phyloP scores from a whole-genome alignment of 2,888 invertebrate species.

The Ganaspis brasiliensis region DNA sequence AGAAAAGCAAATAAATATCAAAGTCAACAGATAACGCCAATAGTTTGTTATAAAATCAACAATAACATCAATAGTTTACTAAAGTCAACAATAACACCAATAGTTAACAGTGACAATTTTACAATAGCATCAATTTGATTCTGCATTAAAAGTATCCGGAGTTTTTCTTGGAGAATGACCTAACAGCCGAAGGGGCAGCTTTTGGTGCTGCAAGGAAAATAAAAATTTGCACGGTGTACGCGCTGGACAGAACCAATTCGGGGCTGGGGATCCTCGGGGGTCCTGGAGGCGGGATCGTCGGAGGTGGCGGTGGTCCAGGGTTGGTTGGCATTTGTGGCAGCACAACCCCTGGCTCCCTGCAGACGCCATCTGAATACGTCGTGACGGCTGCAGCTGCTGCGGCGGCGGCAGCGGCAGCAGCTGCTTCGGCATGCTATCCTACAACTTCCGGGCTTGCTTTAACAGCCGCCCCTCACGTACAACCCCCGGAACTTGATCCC shows the following conservation, averaged over 20 bases:
- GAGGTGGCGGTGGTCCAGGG: slow-evolving; percentile 68
- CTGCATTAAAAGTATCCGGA: not conserved
- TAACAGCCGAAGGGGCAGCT: slow-evolving; percentile 78
- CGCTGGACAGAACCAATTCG: slow-evolving; percentile 78
- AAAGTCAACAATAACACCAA: not conserved
- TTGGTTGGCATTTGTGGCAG: slow-evolving; percentile 76
- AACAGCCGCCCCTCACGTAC: slow-evolving; percentile 69
- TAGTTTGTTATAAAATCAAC: no score
- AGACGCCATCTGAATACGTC: slow-evolving; percentile 73
- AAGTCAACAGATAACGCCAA: no score
- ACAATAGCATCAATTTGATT: not conserved
- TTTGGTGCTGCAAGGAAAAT: slow-evolving; percentile 69
- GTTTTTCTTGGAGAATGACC: slow-evolving; percentile 68
- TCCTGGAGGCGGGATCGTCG: slow-evolving; percentile 66
- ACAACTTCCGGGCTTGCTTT: slow-evolving; percentile 79
- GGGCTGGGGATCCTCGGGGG: slow-evolving; percentile 79
- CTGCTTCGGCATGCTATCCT: slow-evolving; percentile 68
- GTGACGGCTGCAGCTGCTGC: slow-evolving; percentile 62
- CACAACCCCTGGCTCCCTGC: slow-evolving; percentile 68
- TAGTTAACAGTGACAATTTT: not conserved
- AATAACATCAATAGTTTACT: no score
- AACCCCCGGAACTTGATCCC: slow-evolving; percentile 66
- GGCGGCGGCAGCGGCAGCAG: slow-evolving; percentile 52
- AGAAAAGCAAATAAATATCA: no score
- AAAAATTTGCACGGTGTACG: slow-evolving; percentile 78